Base-by-base conservation (phyloP, 64 coral and sea anemone genomes). In the Pachyseris speciosa region DNA sequence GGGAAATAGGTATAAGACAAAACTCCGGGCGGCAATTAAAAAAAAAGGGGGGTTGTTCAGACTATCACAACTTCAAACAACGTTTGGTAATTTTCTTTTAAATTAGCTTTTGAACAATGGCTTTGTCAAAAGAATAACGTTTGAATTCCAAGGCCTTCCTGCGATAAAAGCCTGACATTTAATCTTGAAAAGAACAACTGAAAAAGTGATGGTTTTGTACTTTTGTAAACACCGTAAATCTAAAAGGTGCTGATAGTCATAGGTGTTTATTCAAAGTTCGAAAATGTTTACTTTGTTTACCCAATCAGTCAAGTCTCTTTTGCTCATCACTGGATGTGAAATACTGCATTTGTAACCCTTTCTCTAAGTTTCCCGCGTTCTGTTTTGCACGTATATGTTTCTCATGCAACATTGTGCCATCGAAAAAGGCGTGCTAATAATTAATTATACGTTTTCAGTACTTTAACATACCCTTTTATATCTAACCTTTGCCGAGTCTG, bases 21-120 rank as follows among this genome's bases (percentile, higher is more conserved):
- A 60, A 81, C 49, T 81, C 10, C 53, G 20, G 77, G 77, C 77
- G 52, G 33, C 36, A 41, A 80, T 59, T 80, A 60, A 39, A 80
- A 38, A 60, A 33, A 81, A 61, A 39, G 20, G 3, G 20, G 34
- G 48, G 77, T 61, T 63, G 51, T 81, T 59, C 32, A 55, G 13
- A 12, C 77, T 37, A 81, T 81, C 77, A 81, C 19, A 60, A 81
- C 32, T 60, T 81, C 77, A 81, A 81, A 81, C 22, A 81, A 81
- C 16, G 29, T 81, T 81, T 61, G 29, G 26, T 8, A 58, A 79
- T 58, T 55, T 55, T 58, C 31, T 37, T 58, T 58, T 51, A 58
- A 75, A 76, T 52, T 76, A 31, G 22, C 27, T 30, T 45, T 76
- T 52, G 45, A 79, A 79, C 75, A 79, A 79, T 57, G 30, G 29